Evolutionary conservation across 2,797 vertebrate genomes (phyloP).

Genomic region (Dicrostonyx torquatus): DNA sequence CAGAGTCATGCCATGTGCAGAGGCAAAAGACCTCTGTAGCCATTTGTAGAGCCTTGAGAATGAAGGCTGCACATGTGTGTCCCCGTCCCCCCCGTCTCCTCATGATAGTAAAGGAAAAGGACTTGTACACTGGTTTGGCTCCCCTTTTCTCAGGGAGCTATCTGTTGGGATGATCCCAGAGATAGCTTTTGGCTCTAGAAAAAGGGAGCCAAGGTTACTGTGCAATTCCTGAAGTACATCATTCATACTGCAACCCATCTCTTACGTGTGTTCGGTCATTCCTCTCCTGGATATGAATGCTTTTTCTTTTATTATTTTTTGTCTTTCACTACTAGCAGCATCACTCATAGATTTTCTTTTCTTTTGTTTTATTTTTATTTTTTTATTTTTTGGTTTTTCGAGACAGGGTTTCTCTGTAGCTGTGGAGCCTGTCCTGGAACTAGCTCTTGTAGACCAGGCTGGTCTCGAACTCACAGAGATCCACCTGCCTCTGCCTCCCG

Average conservation of each 20-base stretch:
- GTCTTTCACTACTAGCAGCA: neutral
- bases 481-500: too few species aligned
- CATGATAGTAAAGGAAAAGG: neutral
- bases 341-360: constrained; percentile 29
- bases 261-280: neutral
- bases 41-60: neutral
- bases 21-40: neutral
- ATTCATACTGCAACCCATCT: neutral
- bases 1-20: neutral
- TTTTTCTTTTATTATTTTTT: constrained; percentile 9
- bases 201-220: neutral
- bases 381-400: too few species aligned
- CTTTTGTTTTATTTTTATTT: too few species aligned
- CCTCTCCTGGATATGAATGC: neutral
- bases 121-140: neutral
- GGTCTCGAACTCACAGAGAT: too few species aligned
- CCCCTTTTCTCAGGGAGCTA: neutral
- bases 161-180: neutral
- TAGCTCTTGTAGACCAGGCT: too few species aligned
- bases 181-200: neutral
- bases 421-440: too few species aligned
- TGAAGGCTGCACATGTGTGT: neutral
- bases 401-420: too few species aligned
- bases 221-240: neutral
- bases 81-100: neutral